Evolutionary conservation across 2,888 invertebrate species (phyloP).

Genomic region (Blastobasis lacticolella): DNA sequence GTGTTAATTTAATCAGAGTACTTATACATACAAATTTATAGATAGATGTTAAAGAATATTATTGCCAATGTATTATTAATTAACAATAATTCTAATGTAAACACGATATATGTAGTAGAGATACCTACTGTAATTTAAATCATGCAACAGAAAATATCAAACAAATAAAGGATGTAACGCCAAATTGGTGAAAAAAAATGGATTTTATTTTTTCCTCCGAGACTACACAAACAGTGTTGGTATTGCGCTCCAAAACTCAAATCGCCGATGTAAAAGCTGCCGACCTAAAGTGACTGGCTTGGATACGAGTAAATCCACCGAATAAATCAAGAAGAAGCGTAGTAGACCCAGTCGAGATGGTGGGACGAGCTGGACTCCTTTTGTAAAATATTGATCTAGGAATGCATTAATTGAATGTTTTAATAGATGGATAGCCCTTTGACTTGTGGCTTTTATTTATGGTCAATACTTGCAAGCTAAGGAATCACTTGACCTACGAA

Average conservation of each 20-base stretch:
- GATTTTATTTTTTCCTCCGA: slow-evolving; percentile 16
- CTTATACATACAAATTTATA: slow-evolving; percentile 29
- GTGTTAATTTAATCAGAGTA: slow-evolving; percentile 11
- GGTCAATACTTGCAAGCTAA: too few relatives aligned
- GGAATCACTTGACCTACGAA: too few relatives aligned
- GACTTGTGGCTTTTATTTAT: too few relatives aligned
- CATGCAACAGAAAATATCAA: slow-evolving; percentile 40
- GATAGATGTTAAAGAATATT: slow-evolving; percentile 28
- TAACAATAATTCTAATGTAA: slow-evolving; percentile 3
- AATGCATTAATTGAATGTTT: too few relatives aligned
- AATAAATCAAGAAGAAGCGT: too few relatives aligned
- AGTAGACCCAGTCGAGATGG: too few relatives aligned
- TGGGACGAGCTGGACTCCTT: too few relatives aligned
- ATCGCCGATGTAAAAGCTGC: too few relatives aligned
- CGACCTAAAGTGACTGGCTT: too few relatives aligned
- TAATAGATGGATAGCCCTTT: too few relatives aligned
- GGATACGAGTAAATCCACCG: too few relatives aligned
- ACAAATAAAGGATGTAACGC: slow-evolving; percentile 50
- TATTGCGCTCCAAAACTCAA: neutral
- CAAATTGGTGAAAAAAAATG: slow-evolving; percentile 30
- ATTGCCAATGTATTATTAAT: slow-evolving; percentile 37
- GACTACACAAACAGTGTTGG: neutral
- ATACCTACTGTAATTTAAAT: slow-evolving; percentile 32
- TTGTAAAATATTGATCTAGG: too few relatives aligned
- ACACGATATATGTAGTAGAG: slow-evolving; percentile 36